phyloP scores from a whole-genome alignment of 2,888 invertebrate genomes.

The Drosophila aldrichi region DNA sequence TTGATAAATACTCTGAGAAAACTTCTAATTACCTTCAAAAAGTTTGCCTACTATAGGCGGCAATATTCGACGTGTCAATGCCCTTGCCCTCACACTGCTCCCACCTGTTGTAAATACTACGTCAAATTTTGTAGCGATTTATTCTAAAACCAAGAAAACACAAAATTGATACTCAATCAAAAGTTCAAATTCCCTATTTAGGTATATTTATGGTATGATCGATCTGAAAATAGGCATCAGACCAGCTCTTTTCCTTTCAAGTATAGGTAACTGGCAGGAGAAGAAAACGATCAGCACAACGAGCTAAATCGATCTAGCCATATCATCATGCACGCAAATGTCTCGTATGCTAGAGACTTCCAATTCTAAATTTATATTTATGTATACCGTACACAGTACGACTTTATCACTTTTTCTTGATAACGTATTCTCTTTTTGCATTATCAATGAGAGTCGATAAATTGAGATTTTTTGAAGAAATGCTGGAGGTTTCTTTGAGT shows the following conservation, averaged over 20 bases:
- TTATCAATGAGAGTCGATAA: neutral
- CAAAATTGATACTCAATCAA: no score
- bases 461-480: no score
- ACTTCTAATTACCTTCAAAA: neutral
- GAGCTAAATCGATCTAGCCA: neutral
- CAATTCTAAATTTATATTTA: neutral
- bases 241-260: no score
- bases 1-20: neutral
- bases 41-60: neutral
- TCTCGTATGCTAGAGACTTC: neutral
- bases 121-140: no score
- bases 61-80: neutral
- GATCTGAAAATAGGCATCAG: no score
- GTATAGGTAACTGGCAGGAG: no score
- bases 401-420: neutral
- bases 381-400: neutral
- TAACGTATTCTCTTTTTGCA: neutral
- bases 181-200: no score
- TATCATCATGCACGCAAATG: neutral
- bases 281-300: neutral
- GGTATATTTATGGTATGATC: no score
- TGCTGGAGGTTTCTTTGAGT: neutral
- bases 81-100: neutral
- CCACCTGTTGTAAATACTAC: no score
- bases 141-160: no score